Evolutionary conservation across 2,113 vertebrate genomes (phyloP).

Genomic region (Chloropsis cyanopogon): DNA sequence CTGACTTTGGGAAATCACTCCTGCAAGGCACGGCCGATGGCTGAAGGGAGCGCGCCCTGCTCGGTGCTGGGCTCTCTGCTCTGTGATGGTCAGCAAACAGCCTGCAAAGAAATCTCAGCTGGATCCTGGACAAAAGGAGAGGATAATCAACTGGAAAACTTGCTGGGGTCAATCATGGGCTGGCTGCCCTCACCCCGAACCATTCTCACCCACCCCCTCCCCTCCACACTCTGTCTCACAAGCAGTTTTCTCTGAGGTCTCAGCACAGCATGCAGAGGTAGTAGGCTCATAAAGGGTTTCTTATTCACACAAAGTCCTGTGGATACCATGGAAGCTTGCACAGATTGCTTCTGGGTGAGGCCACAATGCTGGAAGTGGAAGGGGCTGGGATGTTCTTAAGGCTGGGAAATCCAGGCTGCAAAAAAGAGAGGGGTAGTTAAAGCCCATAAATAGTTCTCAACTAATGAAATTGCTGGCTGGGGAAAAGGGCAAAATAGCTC

Average conservation of each 20-base stretch:
- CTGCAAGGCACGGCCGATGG: background rate
- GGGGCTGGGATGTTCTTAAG: background rate
- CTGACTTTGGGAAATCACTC: background rate
- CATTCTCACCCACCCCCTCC: background rate
- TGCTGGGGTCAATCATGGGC: background rate
- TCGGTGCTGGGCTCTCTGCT: background rate
- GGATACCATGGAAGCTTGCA: background rate
- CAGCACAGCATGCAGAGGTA: background rate
- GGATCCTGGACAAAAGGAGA: background rate
- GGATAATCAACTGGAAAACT: background rate
- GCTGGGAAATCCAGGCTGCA: conserved; percentile 17
- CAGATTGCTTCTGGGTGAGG: conserved; percentile 36
- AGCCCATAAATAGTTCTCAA: conserved; percentile 41
- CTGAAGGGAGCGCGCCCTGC: background rate
- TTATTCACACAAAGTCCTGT: background rate
- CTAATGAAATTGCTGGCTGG: conserved; percentile 52
- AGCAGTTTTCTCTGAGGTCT: background rate
- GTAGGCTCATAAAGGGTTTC: conserved; percentile 5
- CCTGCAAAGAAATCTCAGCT: background rate
- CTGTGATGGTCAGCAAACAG: background rate
- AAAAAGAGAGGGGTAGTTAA: conserved; percentile 19
- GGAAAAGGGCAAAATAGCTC: background rate
- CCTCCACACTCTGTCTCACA: background rate
- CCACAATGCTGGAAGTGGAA: conserved; percentile 16
- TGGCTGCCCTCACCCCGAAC: background rate